Evolutionary conservation across 2,888 invertebrate species (phyloP).

Genomic region (Metellina segmentata): DNA sequence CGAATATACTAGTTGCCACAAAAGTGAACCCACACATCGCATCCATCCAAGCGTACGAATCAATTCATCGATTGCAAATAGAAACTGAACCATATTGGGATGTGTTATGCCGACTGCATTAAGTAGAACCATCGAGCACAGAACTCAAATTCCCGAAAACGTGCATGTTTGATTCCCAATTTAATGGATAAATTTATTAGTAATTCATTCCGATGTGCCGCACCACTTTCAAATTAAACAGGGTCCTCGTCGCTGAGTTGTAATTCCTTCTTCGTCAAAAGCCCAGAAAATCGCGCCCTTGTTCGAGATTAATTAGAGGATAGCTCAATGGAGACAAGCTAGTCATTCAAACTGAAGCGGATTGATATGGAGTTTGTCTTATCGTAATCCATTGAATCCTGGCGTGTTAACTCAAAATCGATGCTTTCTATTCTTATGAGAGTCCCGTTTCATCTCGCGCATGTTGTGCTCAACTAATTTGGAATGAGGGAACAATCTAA

Average conservation of each 20-base stretch:
- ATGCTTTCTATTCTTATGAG: background rate
- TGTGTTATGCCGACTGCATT: no score
- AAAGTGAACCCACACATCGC: no score
- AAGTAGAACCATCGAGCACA: no score
- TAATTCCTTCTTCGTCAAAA: background rate
- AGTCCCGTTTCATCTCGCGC: background rate
- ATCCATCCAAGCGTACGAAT: no score
- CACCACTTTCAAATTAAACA: background rate
- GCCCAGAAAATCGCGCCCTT: constrained; percentile 15
- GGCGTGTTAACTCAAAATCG: background rate
- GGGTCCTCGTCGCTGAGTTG: background rate
- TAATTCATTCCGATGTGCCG: background rate
- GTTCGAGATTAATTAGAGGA: constrained; percentile 9
- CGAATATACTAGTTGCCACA: no score
- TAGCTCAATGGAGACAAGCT: background rate
- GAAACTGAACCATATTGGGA: no score
- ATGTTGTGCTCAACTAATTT: background rate
- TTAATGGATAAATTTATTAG: background rate
- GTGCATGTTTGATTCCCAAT: background rate
- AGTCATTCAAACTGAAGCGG: constrained; percentile 22
- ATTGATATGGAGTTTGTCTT: constrained; percentile 32
- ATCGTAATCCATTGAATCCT: constrained; percentile 9
- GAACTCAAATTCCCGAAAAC: no score
- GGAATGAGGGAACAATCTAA: no score
- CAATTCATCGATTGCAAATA: no score